Evolutionary conservation across 2,888 invertebrate genomes (phyloP), one percentile per base, ranked within the genome.

Genomic region (Macropis europaea): DNA sequence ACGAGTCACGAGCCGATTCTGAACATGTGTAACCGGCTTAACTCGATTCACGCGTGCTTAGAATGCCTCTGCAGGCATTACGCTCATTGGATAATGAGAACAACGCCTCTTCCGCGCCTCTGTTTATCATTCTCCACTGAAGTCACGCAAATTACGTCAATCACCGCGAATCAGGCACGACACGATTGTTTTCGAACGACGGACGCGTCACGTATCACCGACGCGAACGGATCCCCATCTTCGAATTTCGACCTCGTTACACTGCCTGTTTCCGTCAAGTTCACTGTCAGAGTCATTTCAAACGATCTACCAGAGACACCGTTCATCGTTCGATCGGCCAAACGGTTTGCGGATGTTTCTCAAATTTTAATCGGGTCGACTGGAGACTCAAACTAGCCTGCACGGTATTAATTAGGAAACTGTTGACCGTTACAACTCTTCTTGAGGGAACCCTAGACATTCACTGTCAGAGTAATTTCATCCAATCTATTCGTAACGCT

Each of bases 1-100:
- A 83, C 82, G 79, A 82, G 85, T 86, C 85, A 86, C 85, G 86
- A 76, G 71, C 62, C 68, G 71, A 73, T 75, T 60, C 53, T 50
- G 69, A 66, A 82, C 84, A 82, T 75, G 76, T 77, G 84, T 84
- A 84, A 78, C 79, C 69, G 73, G 74, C 80, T 83, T 77, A 82
- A 84, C 77, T 74, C 79, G 76, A 76, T 80, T 82, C 77, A 70
- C 77, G 77, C 86, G 84, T 85, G 86, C 76, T 71, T 70, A 48
- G 84, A 83, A 85, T 86, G 74, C 68, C 43, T 32, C n/a, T 30
- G 42, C 28, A 19, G 24, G 42, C 62, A 66, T 73, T 69, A 66
- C 38, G 69, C 17, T 67, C 56, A 60, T 62, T 73, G 67, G 73
- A 74, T 73, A 74, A 74, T 47, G 73, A 74, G 73, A 45, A 54